Percentiles rank a stretch among this genome's conserved stretches.
phyloP scores from a whole-genome alignment of 2,113 vertebrate species.

The Nanorana parkeri region DNA sequence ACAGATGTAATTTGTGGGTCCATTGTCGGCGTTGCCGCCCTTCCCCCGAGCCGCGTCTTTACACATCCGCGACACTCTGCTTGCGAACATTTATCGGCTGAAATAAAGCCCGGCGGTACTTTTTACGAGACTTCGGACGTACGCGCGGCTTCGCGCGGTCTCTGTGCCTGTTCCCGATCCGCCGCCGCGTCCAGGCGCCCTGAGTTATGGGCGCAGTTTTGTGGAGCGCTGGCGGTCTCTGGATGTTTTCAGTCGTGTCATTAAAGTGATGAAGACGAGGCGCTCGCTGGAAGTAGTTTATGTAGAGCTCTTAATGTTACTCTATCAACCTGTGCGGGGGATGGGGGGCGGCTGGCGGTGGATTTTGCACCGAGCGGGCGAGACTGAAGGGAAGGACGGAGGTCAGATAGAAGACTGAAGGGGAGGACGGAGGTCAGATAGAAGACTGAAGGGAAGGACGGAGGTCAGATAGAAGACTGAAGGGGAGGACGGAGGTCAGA shows the following conservation, averaged over 20 bases:
- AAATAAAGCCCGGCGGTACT: not conserved
- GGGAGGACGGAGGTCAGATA: too few species aligned
- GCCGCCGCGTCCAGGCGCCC: not conserved
- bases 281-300: not conserved
- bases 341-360: not conserved
- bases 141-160: not conserved
- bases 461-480: too few species aligned
- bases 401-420: too few species aligned
- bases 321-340: constrained; percentile 10
- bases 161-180: not conserved
- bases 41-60: not conserved
- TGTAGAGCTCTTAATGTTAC: not conserved
- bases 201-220: constrained; percentile 28
- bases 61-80: not conserved
- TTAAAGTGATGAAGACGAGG: constrained; percentile 17
- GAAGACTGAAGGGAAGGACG: too few species aligned
- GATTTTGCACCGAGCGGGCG: not conserved
- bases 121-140: constrained; percentile 9
- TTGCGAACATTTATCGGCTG: constrained; percentile 6
- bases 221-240: not conserved
- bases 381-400: too few species aligned
- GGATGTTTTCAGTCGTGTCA: constrained; percentile 31
- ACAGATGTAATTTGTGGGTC: not conserved
- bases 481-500: too few species aligned
- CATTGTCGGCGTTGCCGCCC: not conserved